These are phyloP conservation scores for Potamarius usumacintae DNA, from an alignment of 2,113 vertebrate species.

Conservation along the genomic window DNA sequence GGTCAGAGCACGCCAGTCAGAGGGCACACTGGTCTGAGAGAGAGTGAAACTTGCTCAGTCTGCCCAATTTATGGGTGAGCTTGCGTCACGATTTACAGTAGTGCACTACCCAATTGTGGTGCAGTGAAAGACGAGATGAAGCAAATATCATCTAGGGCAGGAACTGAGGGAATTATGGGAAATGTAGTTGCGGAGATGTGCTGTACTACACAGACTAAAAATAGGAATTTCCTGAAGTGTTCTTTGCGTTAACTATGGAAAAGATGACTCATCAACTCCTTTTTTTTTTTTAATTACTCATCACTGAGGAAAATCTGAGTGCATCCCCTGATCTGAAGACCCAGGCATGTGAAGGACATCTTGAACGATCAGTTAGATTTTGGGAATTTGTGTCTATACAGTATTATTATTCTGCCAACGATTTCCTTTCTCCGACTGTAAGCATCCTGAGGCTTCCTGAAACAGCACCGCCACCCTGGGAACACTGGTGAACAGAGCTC, in stretches of 20 bases:
- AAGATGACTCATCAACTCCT: no score
- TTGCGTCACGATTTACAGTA: no score
- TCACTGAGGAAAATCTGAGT: background rate
- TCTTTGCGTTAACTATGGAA: background rate
- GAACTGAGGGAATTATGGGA: no score
- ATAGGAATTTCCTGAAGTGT: background rate
- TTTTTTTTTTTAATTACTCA: background rate
- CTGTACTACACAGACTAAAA: background rate
- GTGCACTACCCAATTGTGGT: no score
- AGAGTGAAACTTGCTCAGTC: no score
- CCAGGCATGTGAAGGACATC: no score
- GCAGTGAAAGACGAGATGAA: no score
- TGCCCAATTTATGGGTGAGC: no score
- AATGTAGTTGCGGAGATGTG: no score
- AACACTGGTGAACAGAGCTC: background rate
- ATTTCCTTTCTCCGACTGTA: background rate
- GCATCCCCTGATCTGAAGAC: background rate
- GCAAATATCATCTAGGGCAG: no score
- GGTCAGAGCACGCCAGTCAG: no score
- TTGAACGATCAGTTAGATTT: background rate
- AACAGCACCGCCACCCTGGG: background rate
- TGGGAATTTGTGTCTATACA: background rate
- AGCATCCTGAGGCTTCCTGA: background rate
- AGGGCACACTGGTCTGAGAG: no score
- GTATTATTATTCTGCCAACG: background rate